Evolutionary conservation across 2,888 invertebrate genomes (phyloP).

Genomic region (Hypena proboscidalis): DNA sequence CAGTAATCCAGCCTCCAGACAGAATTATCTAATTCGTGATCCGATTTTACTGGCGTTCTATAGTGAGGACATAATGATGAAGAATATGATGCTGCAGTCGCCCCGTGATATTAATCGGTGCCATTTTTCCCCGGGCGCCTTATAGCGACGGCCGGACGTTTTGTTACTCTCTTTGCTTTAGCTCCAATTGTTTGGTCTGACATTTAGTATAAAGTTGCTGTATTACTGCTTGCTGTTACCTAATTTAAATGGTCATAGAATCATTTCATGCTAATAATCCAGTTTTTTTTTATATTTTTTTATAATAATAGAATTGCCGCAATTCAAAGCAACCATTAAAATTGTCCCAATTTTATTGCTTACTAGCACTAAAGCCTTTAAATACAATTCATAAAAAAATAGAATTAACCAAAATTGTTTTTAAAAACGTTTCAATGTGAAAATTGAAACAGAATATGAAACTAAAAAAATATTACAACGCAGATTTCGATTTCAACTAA

Average conservation of each 20-base stretch:
- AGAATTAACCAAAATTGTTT: too few species aligned
- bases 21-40: conserved; percentile 44
- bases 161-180: conserved; percentile 31
- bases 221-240: too few species aligned
- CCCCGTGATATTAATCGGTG: conserved; percentile 59
- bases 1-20: conserved; percentile 34
- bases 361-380: too few species aligned
- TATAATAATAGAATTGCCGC: too few species aligned
- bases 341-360: too few species aligned
- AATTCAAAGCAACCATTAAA: too few species aligned
- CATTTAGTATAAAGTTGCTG: conserved; percentile 1
- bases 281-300: too few species aligned
- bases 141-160: conserved; percentile 46
- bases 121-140: conserved; percentile 56
- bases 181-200: conserved; percentile 24
- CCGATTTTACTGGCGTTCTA: conserved; percentile 60
- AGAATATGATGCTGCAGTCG: conserved; percentile 71
- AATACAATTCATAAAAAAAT: too few species aligned
- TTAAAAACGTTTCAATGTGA: too few species aligned
- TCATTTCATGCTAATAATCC: too few species aligned
- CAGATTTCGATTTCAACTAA: conserved; percentile 12
- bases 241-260: too few species aligned
- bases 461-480: conserved; percentile 24
- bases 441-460: too few species aligned
- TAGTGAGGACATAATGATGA: conserved; percentile 80